A percentile compares a stretch with the other conserved stretches of the same genome.
Evolutionary conservation across 2,888 invertebrate genomes (phyloP).

Genomic region (Trachelus troglodyta): DNA sequence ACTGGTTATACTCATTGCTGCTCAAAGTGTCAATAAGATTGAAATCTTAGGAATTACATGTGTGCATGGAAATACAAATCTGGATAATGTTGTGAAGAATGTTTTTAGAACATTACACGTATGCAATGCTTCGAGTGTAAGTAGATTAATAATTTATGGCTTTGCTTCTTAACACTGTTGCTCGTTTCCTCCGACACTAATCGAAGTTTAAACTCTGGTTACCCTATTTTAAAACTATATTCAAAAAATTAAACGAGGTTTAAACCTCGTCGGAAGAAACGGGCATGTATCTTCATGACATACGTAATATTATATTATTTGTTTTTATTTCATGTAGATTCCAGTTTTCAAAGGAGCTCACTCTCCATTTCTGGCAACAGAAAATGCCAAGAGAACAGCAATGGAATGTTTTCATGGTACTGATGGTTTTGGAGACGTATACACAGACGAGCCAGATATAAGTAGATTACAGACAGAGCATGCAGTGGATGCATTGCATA

Average conservation of each 20-base stretch:
- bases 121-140: slow-evolving; percentile 73
- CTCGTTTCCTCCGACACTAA: no score
- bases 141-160: slow-evolving; percentile 41
- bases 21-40: slow-evolving; percentile 66
- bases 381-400: slow-evolving; percentile 53
- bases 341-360: slow-evolving; percentile 77
- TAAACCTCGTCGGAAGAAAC: no score
- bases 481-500: slow-evolving; percentile 73
- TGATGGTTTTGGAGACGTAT: slow-evolving; percentile 80
- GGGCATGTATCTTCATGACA: neutral
- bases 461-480: slow-evolving; percentile 69
- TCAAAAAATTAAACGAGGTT: no score
- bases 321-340: slow-evolving; percentile 67
- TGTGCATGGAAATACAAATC: slow-evolving; percentile 78
- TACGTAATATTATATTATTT: slow-evolving; percentile 8
- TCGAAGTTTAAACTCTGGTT: no score
- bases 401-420: slow-evolving; percentile 71
- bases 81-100: slow-evolving; percentile 77
- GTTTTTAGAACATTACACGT: slow-evolving; percentile 75
- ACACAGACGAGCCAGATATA: slow-evolving; percentile 64
- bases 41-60: slow-evolving; percentile 79
- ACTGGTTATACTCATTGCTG: slow-evolving; percentile 70
- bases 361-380: slow-evolving; percentile 64
- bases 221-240: no score
- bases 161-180: neutral